Percentiles rank a stretch among this genome's conserved stretches.
Evolutionary conservation across 2,113 vertebrate species (phyloP).

Genomic region (Nycticorax nycticorax): DNA sequence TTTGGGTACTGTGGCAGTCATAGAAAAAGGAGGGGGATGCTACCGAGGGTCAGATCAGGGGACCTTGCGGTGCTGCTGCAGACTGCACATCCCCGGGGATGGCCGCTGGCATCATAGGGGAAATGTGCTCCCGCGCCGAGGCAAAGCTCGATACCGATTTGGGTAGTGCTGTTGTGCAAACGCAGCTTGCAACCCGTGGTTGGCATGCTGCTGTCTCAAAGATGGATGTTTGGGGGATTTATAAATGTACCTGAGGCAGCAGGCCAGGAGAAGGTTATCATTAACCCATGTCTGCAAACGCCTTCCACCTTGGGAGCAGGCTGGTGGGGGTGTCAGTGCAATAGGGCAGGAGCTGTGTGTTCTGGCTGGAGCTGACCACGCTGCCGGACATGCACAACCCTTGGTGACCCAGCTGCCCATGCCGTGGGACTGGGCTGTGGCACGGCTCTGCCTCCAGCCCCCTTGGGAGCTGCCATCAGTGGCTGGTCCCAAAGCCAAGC

Average conservation of each 20-base stretch:
- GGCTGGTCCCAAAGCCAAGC: neutral
- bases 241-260: neutral
- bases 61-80: neutral
- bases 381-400: neutral
- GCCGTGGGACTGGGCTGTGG: neutral
- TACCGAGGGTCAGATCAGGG: neutral
- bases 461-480: accelerated
- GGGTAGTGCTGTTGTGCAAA: neutral
- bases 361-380: neutral
- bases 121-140: accelerated
- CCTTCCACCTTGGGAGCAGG: neutral
- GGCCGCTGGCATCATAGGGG: accelerated
- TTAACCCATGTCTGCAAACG: accelerated
- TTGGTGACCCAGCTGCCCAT: neutral
- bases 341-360: no score
- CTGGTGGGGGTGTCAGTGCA: neutral
- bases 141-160: accelerated
- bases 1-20: accelerated
- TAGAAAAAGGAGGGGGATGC: accelerated
- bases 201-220: neutral
- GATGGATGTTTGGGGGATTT: neutral
- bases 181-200: accelerated
- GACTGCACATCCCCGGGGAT: accelerated
- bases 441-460: neutral
- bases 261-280: neutral